Evolutionary conservation across 2,113 vertebrate genomes (phyloP).

Genomic region (Brachypteracias leptosomus): DNA sequence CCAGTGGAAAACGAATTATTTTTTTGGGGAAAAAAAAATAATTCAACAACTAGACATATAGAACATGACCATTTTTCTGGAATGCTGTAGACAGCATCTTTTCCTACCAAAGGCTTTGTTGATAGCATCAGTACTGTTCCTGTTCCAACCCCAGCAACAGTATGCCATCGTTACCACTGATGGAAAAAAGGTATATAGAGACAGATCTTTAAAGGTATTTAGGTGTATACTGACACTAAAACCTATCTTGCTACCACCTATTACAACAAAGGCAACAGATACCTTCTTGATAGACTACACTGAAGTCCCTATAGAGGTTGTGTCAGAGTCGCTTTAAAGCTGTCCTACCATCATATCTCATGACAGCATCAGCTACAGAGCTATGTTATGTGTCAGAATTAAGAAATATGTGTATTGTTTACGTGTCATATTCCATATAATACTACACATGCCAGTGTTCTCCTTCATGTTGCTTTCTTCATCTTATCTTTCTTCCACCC

Average conservation of each 20-base stretch:
- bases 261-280: rapidly evolving
- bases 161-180: no score
- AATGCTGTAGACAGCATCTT: neutral
- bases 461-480: neutral
- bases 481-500: neutral
- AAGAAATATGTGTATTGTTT: neutral
- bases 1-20: neutral
- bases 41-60: neutral
- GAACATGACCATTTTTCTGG: neutral
- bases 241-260: neutral
- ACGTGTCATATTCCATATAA: neutral
- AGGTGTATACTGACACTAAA: neutral
- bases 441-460: neutral
- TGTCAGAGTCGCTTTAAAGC: neutral
- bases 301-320: neutral
- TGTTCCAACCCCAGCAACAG: no score
- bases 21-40: neutral
- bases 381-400: neutral
- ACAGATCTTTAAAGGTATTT: neutral
- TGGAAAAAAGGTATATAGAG: neutral
- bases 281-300: neutral
- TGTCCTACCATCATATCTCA: neutral
- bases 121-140: neutral
- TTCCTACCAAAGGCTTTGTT: neutral
- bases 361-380: neutral